These are phyloP conservation scores for Orycteropus afer DNA, from an alignment of 2,113 vertebrate genomes.

Conservation along the genomic window DNA sequence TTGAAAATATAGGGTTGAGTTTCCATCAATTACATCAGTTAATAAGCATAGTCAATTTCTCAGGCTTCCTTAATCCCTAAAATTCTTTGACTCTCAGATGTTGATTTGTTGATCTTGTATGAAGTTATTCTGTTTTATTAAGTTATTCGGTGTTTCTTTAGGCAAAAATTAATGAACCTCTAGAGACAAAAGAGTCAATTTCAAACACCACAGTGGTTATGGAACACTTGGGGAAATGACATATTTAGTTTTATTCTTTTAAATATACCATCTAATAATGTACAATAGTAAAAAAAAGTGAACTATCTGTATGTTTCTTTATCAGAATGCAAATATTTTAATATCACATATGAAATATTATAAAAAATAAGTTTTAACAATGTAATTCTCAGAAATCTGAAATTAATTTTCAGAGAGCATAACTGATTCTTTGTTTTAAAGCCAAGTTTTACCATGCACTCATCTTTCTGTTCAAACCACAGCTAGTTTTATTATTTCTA, in stretches of 20 bases:
- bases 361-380: neutral
- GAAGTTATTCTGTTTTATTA: no score
- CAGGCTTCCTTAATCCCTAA: neutral
- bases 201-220: neutral
- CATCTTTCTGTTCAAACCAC: neutral
- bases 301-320: neutral
- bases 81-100: neutral
- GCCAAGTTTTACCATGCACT: neutral
- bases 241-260: conserved; percentile 23
- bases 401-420: neutral
- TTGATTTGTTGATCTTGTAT: neutral
- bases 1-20: neutral
- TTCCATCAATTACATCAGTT: neutral
- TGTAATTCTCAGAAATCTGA: neutral
- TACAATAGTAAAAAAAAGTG: neutral
- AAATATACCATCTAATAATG: neutral
- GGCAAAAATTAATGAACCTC: neutral
- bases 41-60: neutral
- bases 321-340: neutral
- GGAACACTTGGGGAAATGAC: neutral
- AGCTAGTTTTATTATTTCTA: neutral
- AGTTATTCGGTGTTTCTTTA: neutral
- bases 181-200: neutral
- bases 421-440: neutral
- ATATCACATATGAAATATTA: neutral